A percentile compares a stretch with the other conserved stretches of the same genome.
These are phyloP conservation scores for Dryobotodes eremita DNA, from an alignment of 2,888 invertebrate genomes.

Conservation along the genomic window DNA sequence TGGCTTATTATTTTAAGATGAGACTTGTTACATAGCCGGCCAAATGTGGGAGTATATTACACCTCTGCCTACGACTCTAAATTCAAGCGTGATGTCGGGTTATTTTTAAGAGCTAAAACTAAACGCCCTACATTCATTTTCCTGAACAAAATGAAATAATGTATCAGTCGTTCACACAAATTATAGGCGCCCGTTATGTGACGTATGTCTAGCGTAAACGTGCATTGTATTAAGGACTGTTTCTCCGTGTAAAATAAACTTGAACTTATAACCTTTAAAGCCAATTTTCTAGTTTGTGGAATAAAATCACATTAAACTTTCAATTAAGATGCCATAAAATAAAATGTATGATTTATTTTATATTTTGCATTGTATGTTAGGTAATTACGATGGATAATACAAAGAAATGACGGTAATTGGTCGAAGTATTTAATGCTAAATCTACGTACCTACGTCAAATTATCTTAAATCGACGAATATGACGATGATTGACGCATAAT, in stretches of 20 bases:
- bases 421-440: neutral
- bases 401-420: neutral
- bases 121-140: neutral
- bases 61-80: neutral
- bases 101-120: neutral
- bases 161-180: neutral
- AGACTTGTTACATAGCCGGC: neutral
- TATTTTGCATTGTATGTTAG: neutral
- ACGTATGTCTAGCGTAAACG: constrained; percentile 23
- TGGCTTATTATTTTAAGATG: neutral
- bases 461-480: neutral
- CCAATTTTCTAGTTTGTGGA: neutral
- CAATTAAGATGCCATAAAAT: constrained; percentile 16
- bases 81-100: no score
- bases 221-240: constrained; percentile 8
- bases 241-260: constrained; percentile 19
- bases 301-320: constrained; percentile 1
- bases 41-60: neutral
- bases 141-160: neutral
- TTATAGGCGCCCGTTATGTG: neutral
- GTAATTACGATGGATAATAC: neutral
- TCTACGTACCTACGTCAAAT: neutral
- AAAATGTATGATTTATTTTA: constrained; percentile 1
- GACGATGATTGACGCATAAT: neutral
- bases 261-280: constrained; percentile 28